Percentiles rank a stretch among this genome's conserved stretches.
These are phyloP conservation scores for Acanthoscelides obtectus DNA, from an alignment of 2,888 invertebrate species.

Conservation along the genomic window DNA sequence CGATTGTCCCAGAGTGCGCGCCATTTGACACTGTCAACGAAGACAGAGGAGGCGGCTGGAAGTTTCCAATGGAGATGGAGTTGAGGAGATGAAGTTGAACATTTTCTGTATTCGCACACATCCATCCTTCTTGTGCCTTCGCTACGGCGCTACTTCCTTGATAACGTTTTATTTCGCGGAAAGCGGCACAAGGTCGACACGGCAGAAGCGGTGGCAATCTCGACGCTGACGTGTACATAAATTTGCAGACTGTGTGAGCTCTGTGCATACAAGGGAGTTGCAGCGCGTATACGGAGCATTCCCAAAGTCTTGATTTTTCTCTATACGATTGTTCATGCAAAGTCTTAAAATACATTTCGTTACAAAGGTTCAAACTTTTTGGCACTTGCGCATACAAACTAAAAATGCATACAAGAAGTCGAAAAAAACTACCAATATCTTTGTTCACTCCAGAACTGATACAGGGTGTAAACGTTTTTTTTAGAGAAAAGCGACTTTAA, in stretches of 20 bases:
- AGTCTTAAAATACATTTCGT: too few species aligned
- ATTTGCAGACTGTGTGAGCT: neutral
- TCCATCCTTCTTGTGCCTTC: neutral
- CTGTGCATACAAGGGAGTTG: neutral
- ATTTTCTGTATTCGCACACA: neutral
- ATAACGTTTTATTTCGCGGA: neutral
- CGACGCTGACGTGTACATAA: neutral
- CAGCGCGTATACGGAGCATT: too few species aligned
- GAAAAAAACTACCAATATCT: too few species aligned
- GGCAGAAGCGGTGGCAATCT: neutral
- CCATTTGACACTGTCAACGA: neutral
- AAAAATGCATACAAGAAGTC: too few species aligned
- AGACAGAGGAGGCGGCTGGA: neutral
- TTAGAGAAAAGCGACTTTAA: too few species aligned
- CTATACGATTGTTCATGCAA: too few species aligned
- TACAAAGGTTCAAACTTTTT: too few species aligned
- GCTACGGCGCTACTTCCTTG: too few species aligned
- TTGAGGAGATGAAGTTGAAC: neutral
- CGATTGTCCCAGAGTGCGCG: neutral
- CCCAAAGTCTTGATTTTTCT: too few species aligned
- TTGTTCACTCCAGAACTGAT: too few species aligned
- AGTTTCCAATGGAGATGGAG: neutral
- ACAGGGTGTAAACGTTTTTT: too few species aligned
- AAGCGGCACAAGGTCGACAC: neutral
- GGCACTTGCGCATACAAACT: too few species aligned